Conservation (phyloP, 2,113 vertebrate genomes). For the Carettochelys insculpta region DNA sequence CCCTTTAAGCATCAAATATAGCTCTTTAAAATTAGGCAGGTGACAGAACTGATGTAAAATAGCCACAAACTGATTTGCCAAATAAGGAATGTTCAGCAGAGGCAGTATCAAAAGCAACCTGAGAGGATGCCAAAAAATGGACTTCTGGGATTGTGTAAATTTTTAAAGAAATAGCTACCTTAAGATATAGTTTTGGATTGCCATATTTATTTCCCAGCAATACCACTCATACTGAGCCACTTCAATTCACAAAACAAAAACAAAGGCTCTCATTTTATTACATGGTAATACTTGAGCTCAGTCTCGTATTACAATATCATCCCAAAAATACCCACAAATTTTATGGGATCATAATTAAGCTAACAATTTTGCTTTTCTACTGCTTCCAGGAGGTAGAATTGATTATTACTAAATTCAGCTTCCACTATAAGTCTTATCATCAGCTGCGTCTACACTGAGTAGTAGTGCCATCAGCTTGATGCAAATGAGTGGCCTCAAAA, state of each 20-base stretch:
- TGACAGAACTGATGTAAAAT: neutral
- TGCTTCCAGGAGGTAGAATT: neutral
- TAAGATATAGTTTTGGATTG: fast-evolving
- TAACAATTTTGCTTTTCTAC: neutral
- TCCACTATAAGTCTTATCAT: neutral
- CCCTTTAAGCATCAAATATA: fast-evolving
- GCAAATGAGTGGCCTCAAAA: too few relatives aligned
- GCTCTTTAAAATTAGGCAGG: neutral
- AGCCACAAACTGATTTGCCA: fast-evolving
- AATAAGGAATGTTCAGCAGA: fast-evolving
- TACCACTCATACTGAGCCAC: fast-evolving
- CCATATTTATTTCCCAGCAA: neutral
- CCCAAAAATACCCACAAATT: neutral
- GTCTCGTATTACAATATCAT: neutral
- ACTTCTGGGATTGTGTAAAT: fast-evolving
- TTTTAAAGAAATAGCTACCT: neutral
- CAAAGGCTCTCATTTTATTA: fast-evolving
- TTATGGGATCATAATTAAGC: neutral
- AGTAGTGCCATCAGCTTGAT: too few relatives aligned
- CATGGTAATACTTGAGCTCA: fast-evolving
- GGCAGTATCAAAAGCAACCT: fast-evolving
- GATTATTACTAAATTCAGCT: neutral
- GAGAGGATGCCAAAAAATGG: fast-evolving
- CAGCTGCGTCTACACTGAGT: too few relatives aligned
- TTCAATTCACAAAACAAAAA: fast-evolving